Evolutionary conservation across 1,140 invertebrate genomes (phyloP), one percentile per base, ranked within the genome.

Genomic region (Aleiodes sp.): DNA sequence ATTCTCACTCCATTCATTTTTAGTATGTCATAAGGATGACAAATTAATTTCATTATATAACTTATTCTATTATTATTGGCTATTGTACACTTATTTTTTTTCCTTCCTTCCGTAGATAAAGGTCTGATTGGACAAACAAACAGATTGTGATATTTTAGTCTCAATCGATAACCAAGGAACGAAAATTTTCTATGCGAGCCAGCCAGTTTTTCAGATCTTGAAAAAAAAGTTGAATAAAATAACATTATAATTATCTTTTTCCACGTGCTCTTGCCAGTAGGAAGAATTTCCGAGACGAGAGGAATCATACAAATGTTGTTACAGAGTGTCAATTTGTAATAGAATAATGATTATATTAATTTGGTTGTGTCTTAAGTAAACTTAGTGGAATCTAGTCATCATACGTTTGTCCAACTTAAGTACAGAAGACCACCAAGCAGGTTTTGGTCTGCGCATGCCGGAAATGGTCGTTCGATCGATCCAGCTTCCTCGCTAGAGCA

Each of bases 401-500:
- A 52, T 19, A 24, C 21, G 46, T 35, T 57, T 14, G 67, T 70
- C 71, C 72, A 73, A 75, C 72, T 68, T 67, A 68, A 74, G 73
- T 69, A n/a, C n/a, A n/a, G n/a, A n/a, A n/a, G n/a, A n/a, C n/a
- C 46, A 52, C 21, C 7, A 33, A 68, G 31, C 52, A 24, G 35
- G 57, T 37, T 12, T 37, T 68, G 57, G 31, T 21, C n/a, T 76
- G 77, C 77, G 75, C 75, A 76, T 72, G 73, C 73, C 75, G 74
- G 77, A 76, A 76, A 76, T 78, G 72, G 71, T 24, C 68, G 73
- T 71, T 71, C 75, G 75, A 78, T 78, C 77, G 77, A 78, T 78
- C 63, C 74, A 76, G 73, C 77, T 76, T 78, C 77, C 66, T 39
- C 66, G 16, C 59, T 62, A 31, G 14, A 65, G 37, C 19, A 26